phyloP scores from a whole-genome alignment of 2,797 vertebrate genomes.

The Podargus strigoides region DNA sequence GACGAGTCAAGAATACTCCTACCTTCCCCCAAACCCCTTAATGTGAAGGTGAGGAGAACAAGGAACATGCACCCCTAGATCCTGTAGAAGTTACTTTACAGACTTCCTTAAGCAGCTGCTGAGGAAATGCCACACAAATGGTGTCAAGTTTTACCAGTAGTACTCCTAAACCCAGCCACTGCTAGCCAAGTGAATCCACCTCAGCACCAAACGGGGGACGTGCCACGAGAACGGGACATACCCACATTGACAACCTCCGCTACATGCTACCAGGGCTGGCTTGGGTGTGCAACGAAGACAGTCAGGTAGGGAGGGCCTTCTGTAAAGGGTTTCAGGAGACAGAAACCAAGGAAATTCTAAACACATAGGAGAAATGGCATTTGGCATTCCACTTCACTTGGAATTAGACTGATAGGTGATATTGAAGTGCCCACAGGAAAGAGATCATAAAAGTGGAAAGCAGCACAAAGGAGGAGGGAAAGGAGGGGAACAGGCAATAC shows the following conservation, averaged over 20 bases:
- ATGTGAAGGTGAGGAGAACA: neutral
- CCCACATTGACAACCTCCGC: neutral
- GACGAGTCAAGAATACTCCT: neutral
- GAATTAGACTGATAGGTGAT: neutral
- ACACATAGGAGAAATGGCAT: neutral
- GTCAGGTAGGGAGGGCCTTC: neutral
- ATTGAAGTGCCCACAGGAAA: neutral
- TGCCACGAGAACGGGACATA: neutral
- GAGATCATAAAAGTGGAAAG: neutral
- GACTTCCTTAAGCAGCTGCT: neutral
- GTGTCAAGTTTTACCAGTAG: neutral
- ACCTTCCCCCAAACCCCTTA: neutral
- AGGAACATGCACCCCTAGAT: neutral
- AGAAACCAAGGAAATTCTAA: neutral
- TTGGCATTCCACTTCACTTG: neutral
- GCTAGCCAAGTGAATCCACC: neutral
- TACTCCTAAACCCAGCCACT: neutral
- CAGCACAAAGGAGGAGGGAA: neutral
- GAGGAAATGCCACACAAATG: neutral
- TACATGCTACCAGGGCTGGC: neutral
- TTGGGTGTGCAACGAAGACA: neutral
- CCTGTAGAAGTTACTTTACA: neutral
- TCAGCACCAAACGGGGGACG: neutral
- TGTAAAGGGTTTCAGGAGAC: neutral
- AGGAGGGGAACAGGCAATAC: neutral